Evolutionary conservation across 2,113 vertebrate genomes (phyloP), one percentile per base, ranked within the genome.

Genomic region (Gambusia holbrooki): DNA sequence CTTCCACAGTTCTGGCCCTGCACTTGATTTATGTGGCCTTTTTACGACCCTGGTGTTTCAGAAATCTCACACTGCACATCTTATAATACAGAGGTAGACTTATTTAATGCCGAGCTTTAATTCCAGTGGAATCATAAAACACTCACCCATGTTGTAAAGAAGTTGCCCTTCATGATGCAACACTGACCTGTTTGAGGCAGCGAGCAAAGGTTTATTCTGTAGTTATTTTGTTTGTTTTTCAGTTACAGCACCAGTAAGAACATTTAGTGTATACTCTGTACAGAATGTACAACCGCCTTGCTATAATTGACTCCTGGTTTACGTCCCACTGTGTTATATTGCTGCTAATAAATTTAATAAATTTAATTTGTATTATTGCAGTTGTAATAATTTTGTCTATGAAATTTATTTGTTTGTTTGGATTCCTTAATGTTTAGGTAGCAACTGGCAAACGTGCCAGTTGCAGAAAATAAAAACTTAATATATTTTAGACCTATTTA

Each of bases 1-100:
- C 37, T 60, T 71, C 70, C 17, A 64, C 67, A 64, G 73, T 62
- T 35, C 27, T 83, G 73, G 71, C 77, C 76, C 76, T 35, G 9
- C 60, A 30, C 61, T 84, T 74, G 71, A 75, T 82, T 79, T 80
- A 80, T 64, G 14, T 77, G 42, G 14, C 62, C 12, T 62, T 74
- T 37, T 27, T 66, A 48, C 27, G 10, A 33, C 25, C 67, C 8
- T 4, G 35, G 28, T 13, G 60, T 51, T 3, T 67, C 40, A 71
- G n/a, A 74, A 33, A 45, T 5, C 70, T 14, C 9, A 76, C 45
- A 32, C 35, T n/a, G 19, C 19, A 40, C 64, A 37, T 63, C 11
- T 15, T 32, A 37, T 7, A 2, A 30, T 62, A 14, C 27, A 71
- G 37, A n/a, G 35, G 27, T 48, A 74, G n/a, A 37, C 25, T 2